These are phyloP conservation scores for Tetanocera ferruginea DNA, from an alignment of 2,888 invertebrate genomes.

Conservation along the genomic window DNA sequence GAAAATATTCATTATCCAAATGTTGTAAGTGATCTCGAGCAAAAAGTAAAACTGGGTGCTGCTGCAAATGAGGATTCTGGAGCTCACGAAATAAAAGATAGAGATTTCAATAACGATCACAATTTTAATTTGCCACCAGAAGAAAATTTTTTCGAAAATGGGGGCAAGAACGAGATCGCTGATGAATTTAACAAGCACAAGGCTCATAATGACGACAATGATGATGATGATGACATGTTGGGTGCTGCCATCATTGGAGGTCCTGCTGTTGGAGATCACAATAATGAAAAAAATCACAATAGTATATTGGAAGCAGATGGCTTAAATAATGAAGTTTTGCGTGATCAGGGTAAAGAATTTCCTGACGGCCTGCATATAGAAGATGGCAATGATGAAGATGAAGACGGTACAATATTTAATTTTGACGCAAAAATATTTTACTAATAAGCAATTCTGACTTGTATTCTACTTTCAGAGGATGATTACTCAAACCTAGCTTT, in stretches of 20 bases:
- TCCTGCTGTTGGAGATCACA: constrained; percentile 55
- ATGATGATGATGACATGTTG: constrained; percentile 48
- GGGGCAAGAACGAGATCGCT: constrained; percentile 37
- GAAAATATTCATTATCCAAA: constrained; percentile 66
- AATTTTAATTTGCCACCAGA: constrained; percentile 65
- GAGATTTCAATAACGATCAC: constrained; percentile 62
- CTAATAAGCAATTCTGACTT: not conserved
- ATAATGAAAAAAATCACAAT: constrained; percentile 58
- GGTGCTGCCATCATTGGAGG: constrained; percentile 53
- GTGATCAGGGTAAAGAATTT: constrained; percentile 69
- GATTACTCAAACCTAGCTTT: constrained; percentile 71
- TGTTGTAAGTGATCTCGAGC: constrained; percentile 60
- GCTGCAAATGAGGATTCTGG: constrained; percentile 64
- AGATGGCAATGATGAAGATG: constrained; percentile 68
- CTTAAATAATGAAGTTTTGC: constrained; percentile 70
- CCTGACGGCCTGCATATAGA: constrained; percentile 68
- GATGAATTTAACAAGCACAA: constrained; percentile 40
- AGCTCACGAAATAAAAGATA: constrained; percentile 68
- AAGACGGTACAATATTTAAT: constrained; percentile 68
- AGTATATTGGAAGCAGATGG: constrained; percentile 65
- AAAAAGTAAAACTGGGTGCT: constrained; percentile 46
- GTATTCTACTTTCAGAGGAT: constrained; percentile 67
- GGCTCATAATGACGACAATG: constrained; percentile 47
- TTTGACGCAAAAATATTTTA: not conserved
- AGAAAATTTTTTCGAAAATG: constrained; percentile 62